Evolutionary conservation across 1,140 invertebrate genomes (phyloP).

Genomic region (Nebria ingens): DNA sequence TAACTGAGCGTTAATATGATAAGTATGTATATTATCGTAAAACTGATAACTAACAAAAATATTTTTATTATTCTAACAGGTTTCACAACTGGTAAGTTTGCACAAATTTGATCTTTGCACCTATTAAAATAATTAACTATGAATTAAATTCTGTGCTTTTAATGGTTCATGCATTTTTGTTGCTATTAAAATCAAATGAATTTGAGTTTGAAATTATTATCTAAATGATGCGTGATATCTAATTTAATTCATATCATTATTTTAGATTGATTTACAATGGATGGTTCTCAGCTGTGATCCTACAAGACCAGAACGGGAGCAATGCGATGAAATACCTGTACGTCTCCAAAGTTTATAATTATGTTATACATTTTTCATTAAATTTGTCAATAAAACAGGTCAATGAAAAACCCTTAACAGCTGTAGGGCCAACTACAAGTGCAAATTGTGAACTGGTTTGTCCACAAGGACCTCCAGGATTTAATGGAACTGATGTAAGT

Average conservation of each 20-base stretch:
- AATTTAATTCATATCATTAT: no score
- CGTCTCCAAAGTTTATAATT: conserved; percentile 23
- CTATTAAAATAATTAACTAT: no score
- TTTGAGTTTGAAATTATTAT: no score
- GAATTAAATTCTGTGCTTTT: no score
- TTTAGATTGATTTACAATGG: conserved; percentile 70
- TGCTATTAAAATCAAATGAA: no score
- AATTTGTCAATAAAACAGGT: neutral
- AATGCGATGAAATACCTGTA: conserved; percentile 60
- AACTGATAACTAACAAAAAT: neutral
- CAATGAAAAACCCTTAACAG: neutral
- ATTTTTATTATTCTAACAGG: conserved; percentile 13
- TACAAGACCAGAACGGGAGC: conserved; percentile 53
- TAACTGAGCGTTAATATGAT: no score
- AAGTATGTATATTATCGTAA: neutral
- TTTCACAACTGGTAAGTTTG: conserved; percentile 15
- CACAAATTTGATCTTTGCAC: neutral
- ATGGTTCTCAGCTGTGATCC: conserved; percentile 70
- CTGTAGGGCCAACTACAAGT: neutral
- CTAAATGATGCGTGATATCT: no score
- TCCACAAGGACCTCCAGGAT: conserved; percentile 47
- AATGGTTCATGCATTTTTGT: no score
- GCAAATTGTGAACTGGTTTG: conserved; percentile 33
- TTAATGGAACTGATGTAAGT: conserved; percentile 45
- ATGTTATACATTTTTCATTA: conserved; percentile 10